Conservation (phyloP, 2,888 invertebrate species). For the Epicampocera succincta region DNA sequence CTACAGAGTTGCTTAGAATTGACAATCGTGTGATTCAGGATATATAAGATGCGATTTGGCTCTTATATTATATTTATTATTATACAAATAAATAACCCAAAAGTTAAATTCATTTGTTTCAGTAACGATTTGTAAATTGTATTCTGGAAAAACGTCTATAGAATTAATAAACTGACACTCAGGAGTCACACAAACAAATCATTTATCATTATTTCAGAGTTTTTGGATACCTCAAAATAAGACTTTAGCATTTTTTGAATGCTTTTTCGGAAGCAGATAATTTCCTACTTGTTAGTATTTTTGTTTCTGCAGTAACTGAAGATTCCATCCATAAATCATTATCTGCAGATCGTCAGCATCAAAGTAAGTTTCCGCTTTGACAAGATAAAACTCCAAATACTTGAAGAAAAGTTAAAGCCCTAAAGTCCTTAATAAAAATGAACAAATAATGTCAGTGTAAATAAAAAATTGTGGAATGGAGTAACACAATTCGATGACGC, state of each 20-base stretch:
- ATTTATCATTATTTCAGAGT: slow-evolving; percentile 45
- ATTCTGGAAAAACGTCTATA: slow-evolving; percentile 11
- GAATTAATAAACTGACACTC: slow-evolving; percentile 50
- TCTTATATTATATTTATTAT: no score
- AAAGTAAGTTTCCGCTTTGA: slow-evolving; percentile 75
- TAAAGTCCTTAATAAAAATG: no score
- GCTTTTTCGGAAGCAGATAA: neutral
- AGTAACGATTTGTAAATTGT: neutral
- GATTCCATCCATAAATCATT: slow-evolving; percentile 75
- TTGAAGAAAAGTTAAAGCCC: neutral
- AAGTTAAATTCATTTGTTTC: neutral
- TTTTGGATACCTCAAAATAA: slow-evolving; percentile 14
- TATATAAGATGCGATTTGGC: no score
- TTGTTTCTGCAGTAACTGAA: slow-evolving; percentile 5
- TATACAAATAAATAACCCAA: no score
- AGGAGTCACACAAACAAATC: slow-evolving; percentile 30
- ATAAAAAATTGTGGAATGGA: no score
- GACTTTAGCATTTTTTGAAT: slow-evolving; percentile 19
- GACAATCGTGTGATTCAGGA: no score
- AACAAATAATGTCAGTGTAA: no score
- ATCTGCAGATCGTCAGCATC: slow-evolving; percentile 75
- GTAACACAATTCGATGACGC: no score
- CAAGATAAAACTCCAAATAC: slow-evolving; percentile 50
- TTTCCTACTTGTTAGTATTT: neutral
- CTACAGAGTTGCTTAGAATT: no score